Evolutionary conservation across 2,113 vertebrate genomes (phyloP).

Genomic region (Cinclus cinclus): DNA sequence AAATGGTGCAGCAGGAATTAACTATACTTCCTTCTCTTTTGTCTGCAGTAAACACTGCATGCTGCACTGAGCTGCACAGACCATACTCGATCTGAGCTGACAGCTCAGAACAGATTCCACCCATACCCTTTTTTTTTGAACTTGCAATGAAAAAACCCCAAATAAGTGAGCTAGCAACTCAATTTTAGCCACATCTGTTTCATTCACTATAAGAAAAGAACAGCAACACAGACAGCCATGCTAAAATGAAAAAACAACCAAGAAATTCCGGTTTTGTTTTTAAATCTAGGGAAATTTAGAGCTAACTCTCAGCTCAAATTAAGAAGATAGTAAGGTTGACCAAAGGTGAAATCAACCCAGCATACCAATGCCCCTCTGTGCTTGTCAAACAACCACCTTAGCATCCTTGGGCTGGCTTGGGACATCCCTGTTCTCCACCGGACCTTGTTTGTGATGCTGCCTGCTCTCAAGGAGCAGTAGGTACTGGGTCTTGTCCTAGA

Average conservation of each 20-base stretch:
- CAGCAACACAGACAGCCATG: background rate
- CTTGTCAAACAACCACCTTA: background rate
- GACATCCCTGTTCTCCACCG: background rate
- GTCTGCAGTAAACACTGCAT: background rate
- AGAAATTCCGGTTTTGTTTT: background rate
- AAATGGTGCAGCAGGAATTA: background rate
- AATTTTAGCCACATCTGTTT: background rate
- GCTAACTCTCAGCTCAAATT: background rate
- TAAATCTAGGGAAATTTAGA: background rate
- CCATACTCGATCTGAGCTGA: background rate
- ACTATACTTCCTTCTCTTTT: background rate
- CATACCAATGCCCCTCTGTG: background rate
- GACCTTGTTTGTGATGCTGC: background rate
- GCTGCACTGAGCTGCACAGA: background rate
- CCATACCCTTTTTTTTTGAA: background rate
- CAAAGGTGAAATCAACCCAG: background rate
- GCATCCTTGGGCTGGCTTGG: background rate
- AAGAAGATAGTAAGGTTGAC: background rate
- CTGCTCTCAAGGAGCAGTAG: background rate
- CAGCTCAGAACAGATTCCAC: conserved; percentile 30
- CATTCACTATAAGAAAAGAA: background rate
- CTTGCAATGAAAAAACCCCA: background rate
- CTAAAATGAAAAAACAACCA: background rate
- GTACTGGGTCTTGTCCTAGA: background rate
- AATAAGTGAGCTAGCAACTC: background rate